These are phyloP conservation scores for Brienomyrus brachyistius DNA, from an alignment of 2,113 vertebrate species.

Conservation along the genomic window DNA sequence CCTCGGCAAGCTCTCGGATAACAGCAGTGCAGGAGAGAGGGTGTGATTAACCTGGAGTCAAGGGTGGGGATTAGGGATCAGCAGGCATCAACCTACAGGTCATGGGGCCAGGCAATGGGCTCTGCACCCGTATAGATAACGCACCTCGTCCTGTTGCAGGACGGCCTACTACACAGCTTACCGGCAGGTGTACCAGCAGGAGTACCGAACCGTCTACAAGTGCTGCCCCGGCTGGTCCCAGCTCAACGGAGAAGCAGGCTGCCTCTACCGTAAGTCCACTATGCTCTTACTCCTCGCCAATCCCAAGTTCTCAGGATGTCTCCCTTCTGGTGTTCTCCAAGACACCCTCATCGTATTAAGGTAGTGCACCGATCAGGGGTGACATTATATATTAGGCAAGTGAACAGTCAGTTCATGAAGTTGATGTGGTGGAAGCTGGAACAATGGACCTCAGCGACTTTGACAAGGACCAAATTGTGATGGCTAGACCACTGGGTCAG, in stretches of 20 bases:
- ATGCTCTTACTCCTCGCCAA: background rate
- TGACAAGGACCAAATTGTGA: background rate
- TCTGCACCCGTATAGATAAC: background rate
- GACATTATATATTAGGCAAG: background rate
- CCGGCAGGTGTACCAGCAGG: slow-evolving; percentile 70
- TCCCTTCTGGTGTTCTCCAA: background rate
- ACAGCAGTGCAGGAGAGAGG: background rate
- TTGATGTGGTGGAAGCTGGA: background rate
- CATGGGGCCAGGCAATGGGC: background rate
- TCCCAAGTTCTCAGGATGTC: background rate
- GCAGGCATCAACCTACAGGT: background rate
- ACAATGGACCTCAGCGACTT: background rate
- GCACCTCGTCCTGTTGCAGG: slow-evolving; percentile 52
- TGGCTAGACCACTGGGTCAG: background rate
- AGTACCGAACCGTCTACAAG: slow-evolving; percentile 58
- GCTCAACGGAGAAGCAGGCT: slow-evolving; percentile 67
- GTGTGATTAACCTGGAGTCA: background rate
- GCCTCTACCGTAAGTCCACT: slow-evolving; percentile 77
- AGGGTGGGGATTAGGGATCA: background rate
- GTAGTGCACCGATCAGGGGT: background rate
- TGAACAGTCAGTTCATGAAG: background rate
- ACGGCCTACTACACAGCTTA: slow-evolving; percentile 70
- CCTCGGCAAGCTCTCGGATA: background rate
- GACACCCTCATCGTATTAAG: background rate
- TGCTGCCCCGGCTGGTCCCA: slow-evolving; percentile 85